Percentiles rank a stretch among this genome's conserved stretches.
These are phyloP conservation scores for Drosophila paranaensis DNA, from an alignment of 2,888 invertebrate species.

Conservation along the genomic window DNA sequence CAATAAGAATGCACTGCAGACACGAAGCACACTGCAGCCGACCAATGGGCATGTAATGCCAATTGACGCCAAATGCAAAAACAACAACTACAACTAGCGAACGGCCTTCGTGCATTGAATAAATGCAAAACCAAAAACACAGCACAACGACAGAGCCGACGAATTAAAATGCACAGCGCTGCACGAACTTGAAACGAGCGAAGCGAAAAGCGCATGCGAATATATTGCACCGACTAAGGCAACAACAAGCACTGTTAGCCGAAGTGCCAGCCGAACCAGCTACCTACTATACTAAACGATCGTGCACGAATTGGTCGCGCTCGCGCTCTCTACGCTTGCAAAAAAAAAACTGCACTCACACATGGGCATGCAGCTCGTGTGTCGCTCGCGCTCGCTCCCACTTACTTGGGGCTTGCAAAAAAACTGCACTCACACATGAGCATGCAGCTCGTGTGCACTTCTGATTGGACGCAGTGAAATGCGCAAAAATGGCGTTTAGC, in stretches of 20 bases:
- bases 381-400: too few relatives aligned
- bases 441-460: slow-evolving; percentile 36
- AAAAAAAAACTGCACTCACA: background rate
- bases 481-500: slow-evolving; percentile 66
- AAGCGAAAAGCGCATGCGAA: slow-evolving; percentile 67
- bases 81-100: slow-evolving; percentile 20
- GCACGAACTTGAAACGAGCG: slow-evolving; percentile 58
- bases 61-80: slow-evolving; percentile 1
- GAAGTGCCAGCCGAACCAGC: slow-evolving; percentile 27
- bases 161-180: slow-evolving; percentile 66
- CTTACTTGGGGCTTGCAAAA: background rate
- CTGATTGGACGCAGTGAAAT: slow-evolving; percentile 58
- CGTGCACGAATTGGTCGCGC: slow-evolving; percentile 14
- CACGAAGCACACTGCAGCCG: slow-evolving; percentile 6
- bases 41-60: slow-evolving; percentile 15
- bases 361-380: slow-evolving; percentile 19
- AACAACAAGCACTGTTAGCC: slow-evolving; percentile 24
- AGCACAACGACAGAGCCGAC: slow-evolving; percentile 37
- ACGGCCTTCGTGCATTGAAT: slow-evolving; percentile 51
- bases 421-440: slow-evolving; percentile 9
- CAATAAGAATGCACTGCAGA: slow-evolving; percentile 9
- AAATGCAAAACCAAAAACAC: slow-evolving; percentile 14
- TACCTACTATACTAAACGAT: slow-evolving; percentile 18
- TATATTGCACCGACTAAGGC: slow-evolving; percentile 55
- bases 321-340: background rate